Evolutionary conservation across 2,113 vertebrate genomes (phyloP), one percentile per base, ranked within the genome.

Genomic region (Lonchura striata): DNA sequence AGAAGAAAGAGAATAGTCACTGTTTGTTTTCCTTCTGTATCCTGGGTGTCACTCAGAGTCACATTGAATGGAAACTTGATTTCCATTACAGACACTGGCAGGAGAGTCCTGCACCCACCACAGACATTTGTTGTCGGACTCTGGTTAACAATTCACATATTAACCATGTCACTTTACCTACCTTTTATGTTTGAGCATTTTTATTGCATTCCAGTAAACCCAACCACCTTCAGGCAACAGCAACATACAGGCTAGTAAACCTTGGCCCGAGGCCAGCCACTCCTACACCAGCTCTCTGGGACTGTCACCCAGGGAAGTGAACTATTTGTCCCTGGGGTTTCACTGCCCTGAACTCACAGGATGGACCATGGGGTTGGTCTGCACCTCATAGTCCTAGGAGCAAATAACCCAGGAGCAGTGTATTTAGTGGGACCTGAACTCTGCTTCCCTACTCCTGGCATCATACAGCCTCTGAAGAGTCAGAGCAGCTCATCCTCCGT

Each of bases 1-100:
- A 89, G 77, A 57, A 84, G 75, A 60, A 94, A 93, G 75, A 88
- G 85, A 93, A 93, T 52, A 77, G 87, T 88, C 69, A 31, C 42
- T 92, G n/a, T 78, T 95, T 91, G 61, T 83, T 97, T 95, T 92
- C 54, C 31, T 80, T 84, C 25, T 49, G 35, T 84, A 35, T 76
- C 66, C 86, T 70, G 72, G 33, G 33, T 82, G 74, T 75, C 88
- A 75, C 44, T 94, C 80, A 78, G 52, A 80, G 25, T 39, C 44
- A 74, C 12, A 8, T 6, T 66, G 59, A 82, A 90, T 35, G 52
- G 69, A 87, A 94, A 84, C 33, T 60, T 54, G 42, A 60, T 70
- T 61, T 84, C 82, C 56, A 88, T 44, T 23, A 35, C 47, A 86
- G 69, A 50, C 25, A 8, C 60, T 63, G 72, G n/a, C 80, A 81